phyloP scores from a whole-genome alignment of 1,140 invertebrate species.

The Apis florea region DNA sequence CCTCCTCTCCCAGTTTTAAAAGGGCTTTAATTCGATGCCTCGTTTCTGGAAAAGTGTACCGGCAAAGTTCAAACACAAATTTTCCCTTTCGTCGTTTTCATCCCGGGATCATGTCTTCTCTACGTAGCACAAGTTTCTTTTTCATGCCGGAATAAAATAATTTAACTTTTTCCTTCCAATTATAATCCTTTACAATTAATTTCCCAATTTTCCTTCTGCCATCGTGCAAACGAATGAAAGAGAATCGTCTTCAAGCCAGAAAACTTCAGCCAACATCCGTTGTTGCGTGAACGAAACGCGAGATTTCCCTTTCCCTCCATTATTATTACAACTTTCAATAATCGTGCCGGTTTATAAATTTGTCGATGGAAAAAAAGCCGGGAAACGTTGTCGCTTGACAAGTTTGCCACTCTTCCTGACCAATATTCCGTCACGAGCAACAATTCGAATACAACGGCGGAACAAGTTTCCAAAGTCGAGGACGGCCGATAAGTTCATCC shows the following conservation, averaged over 20 bases:
- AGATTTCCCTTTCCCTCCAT: too few species aligned
- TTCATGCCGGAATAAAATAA: background rate
- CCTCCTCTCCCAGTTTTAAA: background rate
- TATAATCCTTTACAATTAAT: too few species aligned
- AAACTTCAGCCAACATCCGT: too few species aligned
- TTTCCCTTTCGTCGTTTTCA: background rate
- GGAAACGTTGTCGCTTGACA: slow-evolving; percentile 2
- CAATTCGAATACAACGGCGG: too few species aligned
- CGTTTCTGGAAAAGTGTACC: background rate
- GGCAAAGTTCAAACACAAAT: background rate
- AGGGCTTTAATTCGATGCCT: background rate
- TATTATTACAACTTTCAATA: slow-evolving; percentile 22
- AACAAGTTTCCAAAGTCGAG: slow-evolving; percentile 35
- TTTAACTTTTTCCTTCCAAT: too few species aligned
- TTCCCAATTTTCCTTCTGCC: too few species aligned
- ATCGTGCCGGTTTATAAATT: slow-evolving; percentile 24
- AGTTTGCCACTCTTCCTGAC: background rate
- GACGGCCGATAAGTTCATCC: slow-evolving; percentile 31
- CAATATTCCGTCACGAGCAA: slow-evolving; percentile 13
- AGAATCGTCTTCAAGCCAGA: too few species aligned
- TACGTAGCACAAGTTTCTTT: background rate
- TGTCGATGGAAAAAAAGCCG: background rate
- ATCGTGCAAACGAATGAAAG: too few species aligned
- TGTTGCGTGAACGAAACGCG: too few species aligned
- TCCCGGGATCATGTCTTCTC: background rate